phyloP scores from a whole-genome alignment of 2,888 invertebrate genomes.

The Caenorhabditis sinica region DNA sequence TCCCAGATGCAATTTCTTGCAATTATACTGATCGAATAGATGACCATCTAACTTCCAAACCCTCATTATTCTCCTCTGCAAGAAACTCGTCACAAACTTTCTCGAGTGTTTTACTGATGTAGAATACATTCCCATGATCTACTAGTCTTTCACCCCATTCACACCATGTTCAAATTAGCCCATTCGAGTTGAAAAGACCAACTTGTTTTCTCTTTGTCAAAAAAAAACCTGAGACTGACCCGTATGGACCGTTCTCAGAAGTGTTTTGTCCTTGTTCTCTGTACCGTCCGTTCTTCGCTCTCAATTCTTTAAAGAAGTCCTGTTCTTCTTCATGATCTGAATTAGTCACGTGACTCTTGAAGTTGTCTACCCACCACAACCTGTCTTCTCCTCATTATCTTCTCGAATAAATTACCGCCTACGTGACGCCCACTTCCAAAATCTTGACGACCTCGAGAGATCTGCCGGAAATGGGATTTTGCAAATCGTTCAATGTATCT shows the following conservation, averaged over 20 bases:
- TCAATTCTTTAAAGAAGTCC: slow-evolving; percentile 9
- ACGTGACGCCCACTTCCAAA: slow-evolving; percentile 18
- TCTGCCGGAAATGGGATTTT: slow-evolving; percentile 37
- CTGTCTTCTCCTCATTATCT: slow-evolving; percentile 16
- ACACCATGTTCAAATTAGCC: slow-evolving; percentile 21
- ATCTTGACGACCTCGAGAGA: slow-evolving; percentile 14
- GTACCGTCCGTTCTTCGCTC: slow-evolving; percentile 27
- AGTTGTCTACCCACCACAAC: slow-evolving; percentile 20
- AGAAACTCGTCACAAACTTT: too few relatives aligned
- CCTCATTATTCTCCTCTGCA: too few relatives aligned
- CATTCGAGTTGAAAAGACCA: neutral
- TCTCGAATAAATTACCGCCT: slow-evolving; percentile 34
- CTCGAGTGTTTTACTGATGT: too few relatives aligned
- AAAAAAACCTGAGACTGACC: slow-evolving; percentile 13
- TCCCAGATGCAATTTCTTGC: too few relatives aligned
- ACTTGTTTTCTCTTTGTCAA: neutral
- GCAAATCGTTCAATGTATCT: slow-evolving; percentile 12
- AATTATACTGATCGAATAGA: too few relatives aligned
- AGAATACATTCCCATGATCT: neutral
- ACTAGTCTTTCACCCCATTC: slow-evolving; percentile 11
- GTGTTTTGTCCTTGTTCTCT: slow-evolving; percentile 39
- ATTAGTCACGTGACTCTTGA: slow-evolving; percentile 22
- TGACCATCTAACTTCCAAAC: too few relatives aligned
- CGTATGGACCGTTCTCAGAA: slow-evolving; percentile 10
- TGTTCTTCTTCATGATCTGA: slow-evolving; percentile 4